phyloP scores from a whole-genome alignment of 2,113 vertebrate species.

The Leucosticte australis region DNA sequence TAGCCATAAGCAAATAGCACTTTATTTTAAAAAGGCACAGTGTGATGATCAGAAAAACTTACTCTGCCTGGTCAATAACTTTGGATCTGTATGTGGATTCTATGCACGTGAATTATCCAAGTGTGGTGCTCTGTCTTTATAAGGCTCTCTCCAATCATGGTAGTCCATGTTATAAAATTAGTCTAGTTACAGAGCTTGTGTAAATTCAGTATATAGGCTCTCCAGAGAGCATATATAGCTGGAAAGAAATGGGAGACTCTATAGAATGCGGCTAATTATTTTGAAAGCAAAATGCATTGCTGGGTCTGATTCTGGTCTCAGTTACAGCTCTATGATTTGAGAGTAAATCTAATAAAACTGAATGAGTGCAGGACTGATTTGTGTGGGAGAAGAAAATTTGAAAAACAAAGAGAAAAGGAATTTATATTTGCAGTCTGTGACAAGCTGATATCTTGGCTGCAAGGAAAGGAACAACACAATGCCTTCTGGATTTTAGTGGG shows the following conservation, averaged over 20 bases:
- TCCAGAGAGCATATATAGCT: background rate
- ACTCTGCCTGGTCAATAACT: background rate
- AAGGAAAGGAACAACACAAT: background rate
- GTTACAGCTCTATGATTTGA: background rate
- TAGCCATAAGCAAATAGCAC: constrained; percentile 47
- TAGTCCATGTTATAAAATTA: background rate
- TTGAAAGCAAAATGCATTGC: background rate
- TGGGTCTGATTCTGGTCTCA: constrained; percentile 54
- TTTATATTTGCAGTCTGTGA: background rate
- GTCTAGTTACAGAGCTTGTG: background rate
- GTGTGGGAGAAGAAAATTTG: background rate
- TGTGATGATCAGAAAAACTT: background rate
- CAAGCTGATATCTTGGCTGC: background rate
- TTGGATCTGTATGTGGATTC: background rate
- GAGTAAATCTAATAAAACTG: background rate
- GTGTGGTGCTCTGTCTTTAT: constrained; percentile 27
- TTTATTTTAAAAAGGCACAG: constrained; percentile 44
- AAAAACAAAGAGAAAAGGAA: background rate
- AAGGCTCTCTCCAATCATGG: background rate
- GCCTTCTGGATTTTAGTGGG: background rate
- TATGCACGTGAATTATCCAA: constrained; percentile 22
- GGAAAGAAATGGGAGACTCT: background rate
- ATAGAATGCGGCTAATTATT: background rate
- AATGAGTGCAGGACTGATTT: background rate
- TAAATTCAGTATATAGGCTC: background rate